Percentiles rank a stretch among this genome's conserved stretches.
phyloP scores from a whole-genome alignment of 2,113 vertebrate genomes.

The Tamias sibiricus region DNA sequence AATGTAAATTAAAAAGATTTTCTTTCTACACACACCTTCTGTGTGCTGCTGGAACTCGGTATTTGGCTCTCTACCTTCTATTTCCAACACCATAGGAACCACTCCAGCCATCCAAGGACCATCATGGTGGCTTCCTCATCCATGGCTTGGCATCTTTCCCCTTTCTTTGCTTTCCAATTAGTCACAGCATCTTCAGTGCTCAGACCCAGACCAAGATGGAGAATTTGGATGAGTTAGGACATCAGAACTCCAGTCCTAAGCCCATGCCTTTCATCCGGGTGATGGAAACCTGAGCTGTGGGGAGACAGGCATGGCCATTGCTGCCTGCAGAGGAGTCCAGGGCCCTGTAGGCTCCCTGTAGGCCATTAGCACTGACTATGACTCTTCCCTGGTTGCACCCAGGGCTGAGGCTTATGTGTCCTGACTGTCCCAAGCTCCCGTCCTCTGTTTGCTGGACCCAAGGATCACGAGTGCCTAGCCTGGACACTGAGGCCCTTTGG shows the following conservation, averaged over 20 bases:
- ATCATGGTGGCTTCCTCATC: neutral
- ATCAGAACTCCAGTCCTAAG: conserved; percentile 86
- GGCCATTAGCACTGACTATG: neutral
- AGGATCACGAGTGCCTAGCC: neutral
- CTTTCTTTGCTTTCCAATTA: conserved; percentile 79
- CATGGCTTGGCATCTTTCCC: neutral
- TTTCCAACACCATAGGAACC: neutral
- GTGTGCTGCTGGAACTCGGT: neutral
- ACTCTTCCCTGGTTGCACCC: conserved; percentile 64
- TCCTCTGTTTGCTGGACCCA: neutral
- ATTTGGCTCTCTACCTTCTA: neutral
- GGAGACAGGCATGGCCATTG: neutral
- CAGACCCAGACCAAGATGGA: conserved; percentile 87
- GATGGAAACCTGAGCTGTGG: conserved; percentile 87
- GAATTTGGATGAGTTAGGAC: conserved; percentile 88
- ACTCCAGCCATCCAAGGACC: neutral
- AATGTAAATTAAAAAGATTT: neutral
- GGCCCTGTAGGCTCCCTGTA: neutral
- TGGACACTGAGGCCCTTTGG: neutral
- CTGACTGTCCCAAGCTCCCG: neutral
- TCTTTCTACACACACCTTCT: neutral
- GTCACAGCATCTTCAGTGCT: conserved; percentile 77
- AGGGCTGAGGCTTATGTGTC: neutral
- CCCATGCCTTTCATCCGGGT: conserved; percentile 92
- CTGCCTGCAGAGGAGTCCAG: neutral